Conservation (phyloP, 92 coral and sea anemone genomes). For the Epizoanthus illoricatus region DNA sequence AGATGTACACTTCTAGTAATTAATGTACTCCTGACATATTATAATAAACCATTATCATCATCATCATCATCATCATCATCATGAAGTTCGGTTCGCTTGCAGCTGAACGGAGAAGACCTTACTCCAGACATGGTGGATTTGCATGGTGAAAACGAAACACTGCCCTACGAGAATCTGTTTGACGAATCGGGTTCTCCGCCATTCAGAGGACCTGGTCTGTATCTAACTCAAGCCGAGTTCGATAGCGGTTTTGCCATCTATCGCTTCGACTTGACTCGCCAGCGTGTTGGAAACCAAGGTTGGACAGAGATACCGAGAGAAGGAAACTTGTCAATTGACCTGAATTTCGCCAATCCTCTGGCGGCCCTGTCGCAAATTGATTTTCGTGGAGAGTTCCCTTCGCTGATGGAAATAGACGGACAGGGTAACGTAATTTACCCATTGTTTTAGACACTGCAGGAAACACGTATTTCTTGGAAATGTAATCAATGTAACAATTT, state of each 20-base stretch:
- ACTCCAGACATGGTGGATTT: background rate
- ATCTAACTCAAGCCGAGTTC: background rate
- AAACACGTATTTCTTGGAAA: too few species aligned
- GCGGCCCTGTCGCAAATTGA: constrained; percentile 1
- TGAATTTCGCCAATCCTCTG: constrained; percentile 2
- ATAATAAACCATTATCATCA: too few species aligned
- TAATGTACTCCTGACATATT: too few species aligned
- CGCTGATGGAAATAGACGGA: constrained; percentile 41
- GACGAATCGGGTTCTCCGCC: background rate
- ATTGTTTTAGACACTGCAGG: too few species aligned
- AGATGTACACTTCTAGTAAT: too few species aligned
- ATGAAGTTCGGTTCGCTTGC: background rate
- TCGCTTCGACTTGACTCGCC: background rate
- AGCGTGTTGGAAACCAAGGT: background rate
- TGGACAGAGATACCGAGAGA: constrained; percentile 13
- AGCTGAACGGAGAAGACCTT: background rate
- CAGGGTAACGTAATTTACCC: constrained; percentile 21
- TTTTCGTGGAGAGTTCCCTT: constrained; percentile 27
- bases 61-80: too few species aligned
- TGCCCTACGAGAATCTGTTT: background rate
- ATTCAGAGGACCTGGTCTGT: background rate
- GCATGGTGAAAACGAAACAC: background rate
- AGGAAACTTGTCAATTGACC: constrained; percentile 34
- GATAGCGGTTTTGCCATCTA: background rate
- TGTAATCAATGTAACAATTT: too few species aligned